Base-by-base conservation (phyloP, 2,888 invertebrate genomes). In the Habroteleia sp. region DNA sequence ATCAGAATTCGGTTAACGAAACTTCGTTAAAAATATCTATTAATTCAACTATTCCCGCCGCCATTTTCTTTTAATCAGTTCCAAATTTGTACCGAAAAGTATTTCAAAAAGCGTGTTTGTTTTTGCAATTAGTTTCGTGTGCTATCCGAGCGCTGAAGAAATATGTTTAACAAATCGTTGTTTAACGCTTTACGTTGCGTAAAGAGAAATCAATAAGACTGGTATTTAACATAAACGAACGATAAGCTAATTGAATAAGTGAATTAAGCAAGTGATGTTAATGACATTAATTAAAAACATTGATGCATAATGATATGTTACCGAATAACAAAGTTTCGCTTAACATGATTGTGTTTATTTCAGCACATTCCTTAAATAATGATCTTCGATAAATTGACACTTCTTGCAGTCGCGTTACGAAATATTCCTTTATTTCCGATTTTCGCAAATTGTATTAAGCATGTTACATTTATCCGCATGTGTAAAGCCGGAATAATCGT, bases 121-220 rank as follows among this genome's bases (percentile, higher is more conserved):
- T 20, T 20, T 20, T n/a, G n/a, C n/a, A n/a, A n/a, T n/a, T n/a
- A n/a, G n/a, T n/a, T n/a, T n/a, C n/a, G n/a, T n/a, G n/a, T n/a
- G n/a, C n/a, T n/a, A n/a, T n/a, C n/a, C n/a, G n/a, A n/a, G n/a
- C n/a, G n/a, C n/a, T n/a, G n/a, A n/a, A n/a, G n/a, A n/a, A n/a
- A n/a, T n/a, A n/a, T n/a, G n/a, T n/a, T n/a, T n/a, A n/a, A n/a
- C n/a, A n/a, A n/a, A n/a, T n/a, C n/a, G 4, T 20, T 4, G 4
- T 33, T 33, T 13, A 11, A 3, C 3, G 7, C 8, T 2, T 31
- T 33, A 4, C 6, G 6, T 33, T 41, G 16, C 1, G 10, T 27
- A 42, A 56, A 23, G 35, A 50, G 41, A 50, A 52, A 33, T 65
- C 33, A n/a, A 42, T 52, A 65, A 65, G 48, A 63, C 50, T 52